Base-by-base conservation (phyloP, 2,888 invertebrate genomes). In the Drosophila testacea region DNA sequence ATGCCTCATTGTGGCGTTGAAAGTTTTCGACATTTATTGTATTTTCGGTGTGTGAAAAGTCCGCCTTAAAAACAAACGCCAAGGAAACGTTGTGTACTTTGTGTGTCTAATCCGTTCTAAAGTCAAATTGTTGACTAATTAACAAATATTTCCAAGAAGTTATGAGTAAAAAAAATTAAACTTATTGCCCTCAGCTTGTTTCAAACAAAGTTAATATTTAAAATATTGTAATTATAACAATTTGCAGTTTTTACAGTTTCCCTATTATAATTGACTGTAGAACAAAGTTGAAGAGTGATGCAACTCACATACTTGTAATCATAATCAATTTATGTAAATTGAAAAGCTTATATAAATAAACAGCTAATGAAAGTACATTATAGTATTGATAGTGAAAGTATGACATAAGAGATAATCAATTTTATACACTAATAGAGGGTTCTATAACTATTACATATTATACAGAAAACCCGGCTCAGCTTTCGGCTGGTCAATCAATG, bases 1-100 rank as follows among this genome's bases (percentile, higher is more conserved):
- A 87, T 87, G 87, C 83, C 84, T 87, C 87, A 87, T 87, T 86
- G 79, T 79, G 87, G 85, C 79, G 85, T 80, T 85, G 87, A 86
- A 87, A 86, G 83, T 86, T 87, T 81, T 77, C 80, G 83, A 81
- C 83, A 76, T 80, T 84, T 81, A 83, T 87, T 85, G 83, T 83
- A 73, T 72, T 83, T 80, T 73, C 63, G 65, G 65, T 77, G 60
- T 61, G 60, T 36, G 52, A 38, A 54, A 60, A 52, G 28, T 32
- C 63, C 36, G 63, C 38, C 59, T 60, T 63, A 41, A 52, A 54
- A 34, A 47, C 63, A 36, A 46, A 44, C 6, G 30, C 28, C 34
- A 59, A 32, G 1, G 54, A 41, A 47, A 30, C 27, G 22, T 30
- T 39, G 16, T 42, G 22, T 22, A n/a, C 13, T 4, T 7, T 4